These are phyloP conservation scores for Stramonita haemastoma DNA, from an alignment of 2,888 invertebrate species.

Conservation along the genomic window DNA sequence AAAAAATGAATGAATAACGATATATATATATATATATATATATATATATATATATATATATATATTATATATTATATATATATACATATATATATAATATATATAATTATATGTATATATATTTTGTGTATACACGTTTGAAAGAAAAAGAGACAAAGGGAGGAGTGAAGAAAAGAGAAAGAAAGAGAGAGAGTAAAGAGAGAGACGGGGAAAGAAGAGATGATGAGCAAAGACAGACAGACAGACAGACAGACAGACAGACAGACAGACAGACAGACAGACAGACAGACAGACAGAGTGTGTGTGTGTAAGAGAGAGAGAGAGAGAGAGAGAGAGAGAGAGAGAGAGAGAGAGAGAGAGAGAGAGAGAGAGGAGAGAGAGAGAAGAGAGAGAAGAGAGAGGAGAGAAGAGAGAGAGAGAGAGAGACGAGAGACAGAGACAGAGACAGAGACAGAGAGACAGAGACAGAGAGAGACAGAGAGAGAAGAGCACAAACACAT, in stretches of 20 bases:
- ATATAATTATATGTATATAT: no score
- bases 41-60: no score
- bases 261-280: no score
- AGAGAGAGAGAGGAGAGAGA: not conserved
- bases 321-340: slow-evolving; percentile 29
- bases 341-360: not conserved
- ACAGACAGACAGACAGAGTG: not conserved
- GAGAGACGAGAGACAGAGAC: not conserved
- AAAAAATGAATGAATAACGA: no score
- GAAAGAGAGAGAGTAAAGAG: slow-evolving; percentile 29
- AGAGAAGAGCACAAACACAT: no score
- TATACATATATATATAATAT: no score
- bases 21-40: no score
- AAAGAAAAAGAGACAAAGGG: not conserved
- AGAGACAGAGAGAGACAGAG: not conserved
- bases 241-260: no score
- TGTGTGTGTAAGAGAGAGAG: no score
- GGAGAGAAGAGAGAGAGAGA: slow-evolving; percentile 2
- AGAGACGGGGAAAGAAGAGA: not conserved
- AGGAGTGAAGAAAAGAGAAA: not conserved
- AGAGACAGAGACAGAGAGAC: not conserved
- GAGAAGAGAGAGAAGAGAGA: slow-evolving; percentile 25
- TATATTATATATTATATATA: no score
- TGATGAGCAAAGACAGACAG: no score
- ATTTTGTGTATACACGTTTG: no score